Conservation (phyloP, 1,140 invertebrate species). For the Ruditapes philippinarum region DNA sequence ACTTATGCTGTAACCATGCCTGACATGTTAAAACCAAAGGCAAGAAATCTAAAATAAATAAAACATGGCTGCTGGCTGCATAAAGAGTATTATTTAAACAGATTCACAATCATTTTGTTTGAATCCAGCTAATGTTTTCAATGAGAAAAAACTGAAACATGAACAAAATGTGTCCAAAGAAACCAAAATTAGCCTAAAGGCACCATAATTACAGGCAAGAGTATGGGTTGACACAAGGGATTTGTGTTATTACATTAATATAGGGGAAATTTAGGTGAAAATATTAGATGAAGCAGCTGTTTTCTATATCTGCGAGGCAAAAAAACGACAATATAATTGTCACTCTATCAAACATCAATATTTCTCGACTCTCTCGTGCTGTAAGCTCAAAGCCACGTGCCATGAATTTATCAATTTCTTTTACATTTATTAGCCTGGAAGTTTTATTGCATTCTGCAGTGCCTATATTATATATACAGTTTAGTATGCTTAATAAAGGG, state of each 20-base stretch:
- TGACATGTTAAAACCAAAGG: no score
- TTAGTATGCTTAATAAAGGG: no score
- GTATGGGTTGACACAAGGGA: background rate
- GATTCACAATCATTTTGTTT: no score
- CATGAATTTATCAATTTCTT: background rate
- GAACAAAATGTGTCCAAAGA: background rate
- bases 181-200: conserved; percentile 17
- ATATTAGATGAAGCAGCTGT: conserved; percentile 31
- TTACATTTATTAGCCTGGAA: background rate
- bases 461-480: no score
- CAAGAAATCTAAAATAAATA: no score
- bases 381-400: background rate
- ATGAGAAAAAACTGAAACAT: background rate
- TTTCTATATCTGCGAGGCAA: conserved; percentile 16
- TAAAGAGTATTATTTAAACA: no score
- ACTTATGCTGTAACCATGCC: no score
- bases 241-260: conserved; percentile 23
- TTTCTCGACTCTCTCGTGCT: background rate
- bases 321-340: background rate
- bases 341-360: conserved; percentile 14
- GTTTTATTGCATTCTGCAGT: no score
- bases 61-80: no score
- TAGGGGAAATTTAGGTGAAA: conserved; percentile 16
- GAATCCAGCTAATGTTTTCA: no score
- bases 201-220: conserved; percentile 34